phyloP scores from a whole-genome alignment of 2,113 vertebrate species.

The Scartelaos histophorus region DNA sequence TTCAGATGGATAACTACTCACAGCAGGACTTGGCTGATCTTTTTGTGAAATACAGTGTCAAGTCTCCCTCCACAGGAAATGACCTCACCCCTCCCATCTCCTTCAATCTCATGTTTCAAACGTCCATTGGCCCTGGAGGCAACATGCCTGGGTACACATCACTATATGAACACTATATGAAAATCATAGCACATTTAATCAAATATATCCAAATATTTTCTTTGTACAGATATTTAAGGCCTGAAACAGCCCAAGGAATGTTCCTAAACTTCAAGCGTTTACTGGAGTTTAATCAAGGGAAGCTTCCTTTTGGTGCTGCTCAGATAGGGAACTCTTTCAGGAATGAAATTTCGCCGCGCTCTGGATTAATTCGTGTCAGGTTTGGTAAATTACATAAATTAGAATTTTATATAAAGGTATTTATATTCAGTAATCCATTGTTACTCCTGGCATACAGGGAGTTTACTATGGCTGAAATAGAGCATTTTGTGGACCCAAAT shows the following conservation, averaged over 20 bases:
- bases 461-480: slow-evolving; percentile 99
- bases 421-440: not conserved
- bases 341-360: slow-evolving; percentile 93
- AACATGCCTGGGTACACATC: slow-evolving; percentile 85
- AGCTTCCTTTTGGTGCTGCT: slow-evolving; percentile 90
- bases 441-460: slow-evolving; percentile 76
- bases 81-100: slow-evolving; percentile 86
- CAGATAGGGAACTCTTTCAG: slow-evolving; percentile 94
- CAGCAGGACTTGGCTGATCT: slow-evolving; percentile 86
- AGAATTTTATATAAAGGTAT: not conserved
- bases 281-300: slow-evolving; percentile 93
- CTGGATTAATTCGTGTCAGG: slow-evolving; percentile 92
- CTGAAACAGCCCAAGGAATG: slow-evolving; percentile 94
- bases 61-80: slow-evolving; percentile 88
- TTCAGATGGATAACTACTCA: slow-evolving; percentile 88
- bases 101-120: slow-evolving; percentile 95
- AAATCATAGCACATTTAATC: not conserved
- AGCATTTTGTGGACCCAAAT: slow-evolving; percentile 97
- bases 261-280: slow-evolving; percentile 95
- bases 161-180: not conserved
- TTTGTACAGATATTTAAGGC: slow-evolving; percentile 84
- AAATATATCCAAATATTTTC: not conserved
- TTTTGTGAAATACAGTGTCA: slow-evolving; percentile 91
- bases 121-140: slow-evolving; percentile 91
- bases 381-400: slow-evolving; percentile 56